phyloP scores from a whole-genome alignment of 1,140 invertebrate species.

The Leptinotarsa lineolata region DNA sequence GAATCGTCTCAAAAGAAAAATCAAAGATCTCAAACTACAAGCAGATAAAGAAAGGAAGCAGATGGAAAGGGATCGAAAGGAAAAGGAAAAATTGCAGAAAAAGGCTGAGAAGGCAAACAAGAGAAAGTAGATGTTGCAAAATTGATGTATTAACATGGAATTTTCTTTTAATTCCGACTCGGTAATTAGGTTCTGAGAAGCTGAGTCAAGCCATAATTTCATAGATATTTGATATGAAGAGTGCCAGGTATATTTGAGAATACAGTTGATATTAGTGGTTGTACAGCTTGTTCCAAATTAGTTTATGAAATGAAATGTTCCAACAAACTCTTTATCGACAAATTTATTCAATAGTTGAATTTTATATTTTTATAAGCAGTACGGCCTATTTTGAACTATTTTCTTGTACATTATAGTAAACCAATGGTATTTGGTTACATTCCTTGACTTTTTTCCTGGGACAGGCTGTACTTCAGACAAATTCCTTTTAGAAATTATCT shows the following conservation, averaged over 20 bases:
- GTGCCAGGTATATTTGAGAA: background rate
- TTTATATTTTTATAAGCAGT: background rate
- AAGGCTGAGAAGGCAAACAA: constrained; percentile 80
- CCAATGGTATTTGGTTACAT: background rate
- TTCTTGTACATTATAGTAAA: background rate
- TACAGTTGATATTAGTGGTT: background rate
- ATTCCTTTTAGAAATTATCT: background rate
- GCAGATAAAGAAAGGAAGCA: constrained; percentile 80
- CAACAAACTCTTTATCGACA: background rate
- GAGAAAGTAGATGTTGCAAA: constrained; percentile 61
- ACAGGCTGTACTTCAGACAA: constrained; percentile 3
- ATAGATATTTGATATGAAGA: background rate
- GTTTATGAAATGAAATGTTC: background rate
- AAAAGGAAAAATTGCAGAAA: constrained; percentile 72
- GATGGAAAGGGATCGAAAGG: constrained; percentile 74
- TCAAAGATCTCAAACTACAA: constrained; percentile 81
- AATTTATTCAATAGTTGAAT: background rate
- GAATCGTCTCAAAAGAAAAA: constrained; percentile 80
- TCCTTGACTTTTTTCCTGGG: background rate
- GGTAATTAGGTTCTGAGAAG: background rate
- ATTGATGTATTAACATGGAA: background rate
- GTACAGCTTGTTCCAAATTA: background rate
- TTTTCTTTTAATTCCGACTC: background rate
- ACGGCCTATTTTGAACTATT: background rate
- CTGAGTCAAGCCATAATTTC: constrained; percentile 15